These are phyloP conservation scores for Typhlichthys eigenmanni DNA, from an alignment of 2,797 vertebrate species.

Conservation along the genomic window DNA sequence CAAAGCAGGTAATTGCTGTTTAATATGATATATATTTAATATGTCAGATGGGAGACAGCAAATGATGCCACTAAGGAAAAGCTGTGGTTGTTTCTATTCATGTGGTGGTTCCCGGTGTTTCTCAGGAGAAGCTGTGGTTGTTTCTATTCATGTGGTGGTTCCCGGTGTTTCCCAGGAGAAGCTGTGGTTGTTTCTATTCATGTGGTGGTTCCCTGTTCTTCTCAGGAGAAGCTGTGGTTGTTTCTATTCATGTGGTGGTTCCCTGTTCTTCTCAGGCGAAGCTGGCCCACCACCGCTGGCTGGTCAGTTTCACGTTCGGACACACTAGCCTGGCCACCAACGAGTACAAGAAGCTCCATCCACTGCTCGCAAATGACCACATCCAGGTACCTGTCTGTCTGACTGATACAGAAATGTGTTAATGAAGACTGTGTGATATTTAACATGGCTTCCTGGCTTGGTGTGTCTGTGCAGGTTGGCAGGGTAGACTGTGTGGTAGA, in stretches of 20 bases:
- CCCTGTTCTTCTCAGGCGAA: conserved; percentile 71
- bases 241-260: background rate
- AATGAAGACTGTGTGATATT: no score
- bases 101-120: no score
- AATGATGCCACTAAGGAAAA: no score
- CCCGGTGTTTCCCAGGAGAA: conserved; percentile 71
- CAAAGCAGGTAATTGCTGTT: no score
- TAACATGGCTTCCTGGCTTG: background rate
- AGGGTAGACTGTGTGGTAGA: conserved; percentile 86
- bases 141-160: background rate
- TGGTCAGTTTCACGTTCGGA: conserved; percentile 91
- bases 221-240: no score
- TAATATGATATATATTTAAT: no score
- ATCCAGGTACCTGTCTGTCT: conserved; percentile 82
- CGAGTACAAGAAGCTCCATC: conserved; percentile 91
- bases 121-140: no score
- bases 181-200: conserved; percentile 51
- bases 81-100: no score
- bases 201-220: background rate
- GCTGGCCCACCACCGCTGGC: conserved; percentile 89
- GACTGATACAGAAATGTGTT: background rate
- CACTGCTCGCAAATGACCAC: conserved; percentile 85
- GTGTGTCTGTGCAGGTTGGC: conserved; percentile 80
- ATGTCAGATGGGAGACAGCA: no score
- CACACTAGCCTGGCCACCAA: conserved; percentile 66